These are phyloP conservation scores for Ciconia stormi DNA, from an alignment of 2,113 vertebrate species.

Conservation along the genomic window DNA sequence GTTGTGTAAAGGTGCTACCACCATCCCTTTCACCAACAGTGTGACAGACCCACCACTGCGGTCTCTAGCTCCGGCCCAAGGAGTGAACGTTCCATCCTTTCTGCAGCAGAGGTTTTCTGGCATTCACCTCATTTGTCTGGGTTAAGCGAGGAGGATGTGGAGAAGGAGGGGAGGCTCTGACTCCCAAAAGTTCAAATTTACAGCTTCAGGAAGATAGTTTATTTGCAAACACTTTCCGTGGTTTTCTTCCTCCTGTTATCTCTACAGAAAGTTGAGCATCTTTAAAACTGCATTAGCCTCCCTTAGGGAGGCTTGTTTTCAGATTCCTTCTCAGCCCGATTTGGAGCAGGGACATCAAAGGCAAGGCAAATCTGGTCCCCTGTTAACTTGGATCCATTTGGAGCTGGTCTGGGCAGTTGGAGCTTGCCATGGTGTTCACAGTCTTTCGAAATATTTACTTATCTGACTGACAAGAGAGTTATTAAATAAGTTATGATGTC, in stretches of 20 bases:
- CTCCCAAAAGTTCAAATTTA: background rate
- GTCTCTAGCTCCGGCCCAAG: background rate
- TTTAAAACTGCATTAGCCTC: conserved; percentile 2
- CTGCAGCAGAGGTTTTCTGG: background rate
- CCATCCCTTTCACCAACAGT: background rate
- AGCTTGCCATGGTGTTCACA: background rate
- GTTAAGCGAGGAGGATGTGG: background rate
- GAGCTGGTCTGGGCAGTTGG: background rate
- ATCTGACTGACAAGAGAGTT: conserved; percentile 29
- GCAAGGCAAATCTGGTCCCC: background rate
- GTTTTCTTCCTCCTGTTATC: background rate
- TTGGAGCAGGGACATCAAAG: conserved; percentile 17
- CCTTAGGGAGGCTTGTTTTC: background rate
- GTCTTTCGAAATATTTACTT: conserved; percentile 50
- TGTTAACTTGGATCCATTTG: background rate
- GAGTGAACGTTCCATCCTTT: background rate
- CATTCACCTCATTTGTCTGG: background rate
- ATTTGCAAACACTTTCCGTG: background rate
- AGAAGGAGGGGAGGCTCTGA: background rate
- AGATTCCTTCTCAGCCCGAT: background rate
- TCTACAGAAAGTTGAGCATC: background rate
- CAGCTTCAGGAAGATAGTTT: background rate
- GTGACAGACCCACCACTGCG: accelerated
- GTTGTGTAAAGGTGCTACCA: background rate
- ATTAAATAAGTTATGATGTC: conserved; percentile 45